Evolutionary conservation across 2,797 vertebrate species (phyloP).

Genomic region (Brachyrhaphis roseni): DNA sequence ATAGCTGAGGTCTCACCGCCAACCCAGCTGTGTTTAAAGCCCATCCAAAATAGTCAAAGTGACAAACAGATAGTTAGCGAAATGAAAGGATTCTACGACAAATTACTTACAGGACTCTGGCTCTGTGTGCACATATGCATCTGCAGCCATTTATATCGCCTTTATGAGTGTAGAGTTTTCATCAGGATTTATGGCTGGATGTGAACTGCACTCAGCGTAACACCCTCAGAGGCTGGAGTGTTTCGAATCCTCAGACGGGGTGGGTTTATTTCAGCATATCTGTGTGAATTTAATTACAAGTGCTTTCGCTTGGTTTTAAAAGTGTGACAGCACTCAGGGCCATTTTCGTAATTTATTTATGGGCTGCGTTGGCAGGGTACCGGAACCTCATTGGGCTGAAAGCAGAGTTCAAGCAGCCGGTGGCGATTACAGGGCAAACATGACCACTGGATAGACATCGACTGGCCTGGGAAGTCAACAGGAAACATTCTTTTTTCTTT

Average conservation of each 20-base stretch:
- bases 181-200: slow-evolving; percentile 66
- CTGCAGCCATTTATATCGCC: slow-evolving; percentile 66
- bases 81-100: slow-evolving; percentile 74
- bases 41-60: slow-evolving; percentile 72
- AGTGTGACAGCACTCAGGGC: slow-evolving; percentile 67
- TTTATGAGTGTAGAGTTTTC: slow-evolving; percentile 58
- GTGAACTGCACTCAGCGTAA: slow-evolving; percentile 57
- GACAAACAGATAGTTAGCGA: slow-evolving; percentile 75
- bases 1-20: slow-evolving; percentile 71
- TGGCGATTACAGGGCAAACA: slow-evolving; percentile 72
- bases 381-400: slow-evolving; percentile 68
- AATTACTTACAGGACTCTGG: slow-evolving; percentile 74
- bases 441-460: slow-evolving; percentile 70
- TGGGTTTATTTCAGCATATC: slow-evolving; percentile 74
- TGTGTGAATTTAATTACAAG: slow-evolving; percentile 81
- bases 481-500: slow-evolving; percentile 55
- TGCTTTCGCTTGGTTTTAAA: slow-evolving; percentile 66
- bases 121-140: slow-evolving; percentile 58
- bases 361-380: slow-evolving; percentile 60
- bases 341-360: slow-evolving; percentile 77
- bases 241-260: slow-evolving; percentile 69
- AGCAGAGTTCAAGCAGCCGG: slow-evolving; percentile 63
- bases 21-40: slow-evolving; percentile 64
- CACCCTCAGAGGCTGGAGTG: slow-evolving; percentile 57
- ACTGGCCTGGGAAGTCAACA: slow-evolving; percentile 68